Evolutionary conservation across 2,113 vertebrate species (phyloP).

Genomic region (Grammomys dolichurus): DNA sequence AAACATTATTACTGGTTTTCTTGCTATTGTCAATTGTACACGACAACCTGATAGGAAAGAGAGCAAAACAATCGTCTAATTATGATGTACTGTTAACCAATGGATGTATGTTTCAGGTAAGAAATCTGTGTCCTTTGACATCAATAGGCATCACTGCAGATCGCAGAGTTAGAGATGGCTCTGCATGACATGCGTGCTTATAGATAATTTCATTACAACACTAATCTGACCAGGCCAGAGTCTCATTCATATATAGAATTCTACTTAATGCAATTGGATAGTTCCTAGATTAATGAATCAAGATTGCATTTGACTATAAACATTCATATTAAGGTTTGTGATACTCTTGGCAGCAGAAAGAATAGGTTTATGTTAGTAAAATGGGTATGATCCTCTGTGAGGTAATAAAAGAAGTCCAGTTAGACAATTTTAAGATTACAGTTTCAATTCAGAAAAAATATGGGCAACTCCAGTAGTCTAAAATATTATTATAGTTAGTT

Average conservation of each 20-base stretch:
- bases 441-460: slow-evolving; percentile 18
- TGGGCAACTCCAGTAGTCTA: not conserved
- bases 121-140: not conserved
- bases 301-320: not conserved
- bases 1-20: not conserved
- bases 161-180: not conserved
- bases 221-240: not conserved
- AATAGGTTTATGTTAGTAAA: not conserved
- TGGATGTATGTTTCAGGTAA: not conserved
- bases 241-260: not conserved
- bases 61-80: slow-evolving; percentile 18
- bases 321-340: not conserved
- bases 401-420: not conserved
- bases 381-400: not conserved
- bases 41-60: not conserved
- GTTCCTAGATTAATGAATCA: slow-evolving; percentile 38
- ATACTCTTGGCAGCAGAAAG: not conserved
- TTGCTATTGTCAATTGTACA: slow-evolving; percentile 40
- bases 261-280: not conserved
- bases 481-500: not conserved
- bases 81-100: slow-evolving; percentile 28
- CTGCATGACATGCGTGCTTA: not conserved
- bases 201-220: not conserved
- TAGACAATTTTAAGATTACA: slow-evolving; percentile 18
- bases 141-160: not conserved